Percentiles rank a stretch among this genome's conserved stretches.
Conservation (phyloP, 2,888 invertebrate species). For the Dorcus parallelipipedus region DNA sequence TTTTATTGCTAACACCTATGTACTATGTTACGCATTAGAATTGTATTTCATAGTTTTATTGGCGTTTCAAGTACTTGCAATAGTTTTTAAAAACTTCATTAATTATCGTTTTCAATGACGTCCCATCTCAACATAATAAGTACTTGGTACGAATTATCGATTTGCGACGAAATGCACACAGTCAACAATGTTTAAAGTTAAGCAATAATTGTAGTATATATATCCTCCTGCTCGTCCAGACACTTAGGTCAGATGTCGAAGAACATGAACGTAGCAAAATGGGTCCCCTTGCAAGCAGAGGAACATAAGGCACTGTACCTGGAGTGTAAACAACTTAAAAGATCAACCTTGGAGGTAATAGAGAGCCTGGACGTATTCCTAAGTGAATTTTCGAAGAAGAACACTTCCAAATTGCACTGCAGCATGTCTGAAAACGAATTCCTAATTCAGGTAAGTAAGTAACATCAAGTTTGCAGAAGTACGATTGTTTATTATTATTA, state of each 20-base stretch:
- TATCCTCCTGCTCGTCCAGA: no score
- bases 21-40: no score
- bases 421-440: slow-evolving; percentile 24
- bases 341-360: slow-evolving; percentile 44
- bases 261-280: slow-evolving; percentile 48
- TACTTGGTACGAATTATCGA: no score
- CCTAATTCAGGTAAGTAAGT: slow-evolving; percentile 12
- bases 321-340: slow-evolving; percentile 54
- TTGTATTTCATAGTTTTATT: no score
- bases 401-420: slow-evolving; percentile 27
- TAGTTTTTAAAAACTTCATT: no score
- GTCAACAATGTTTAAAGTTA: no score
- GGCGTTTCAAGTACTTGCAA: no score
- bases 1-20: no score
- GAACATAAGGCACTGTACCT: slow-evolving; percentile 53
- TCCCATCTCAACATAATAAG: no score
- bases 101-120: no score
- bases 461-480: neutral
- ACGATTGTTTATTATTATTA: slow-evolving; percentile 4
- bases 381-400: slow-evolving; percentile 49
- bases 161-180: no score
- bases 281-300: slow-evolving; percentile 56
- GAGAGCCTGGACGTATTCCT: slow-evolving; percentile 48
- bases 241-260: slow-evolving; percentile 38
- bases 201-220: no score